Conservation (phyloP, 2,888 invertebrate genomes). For the Allygus modestus region DNA sequence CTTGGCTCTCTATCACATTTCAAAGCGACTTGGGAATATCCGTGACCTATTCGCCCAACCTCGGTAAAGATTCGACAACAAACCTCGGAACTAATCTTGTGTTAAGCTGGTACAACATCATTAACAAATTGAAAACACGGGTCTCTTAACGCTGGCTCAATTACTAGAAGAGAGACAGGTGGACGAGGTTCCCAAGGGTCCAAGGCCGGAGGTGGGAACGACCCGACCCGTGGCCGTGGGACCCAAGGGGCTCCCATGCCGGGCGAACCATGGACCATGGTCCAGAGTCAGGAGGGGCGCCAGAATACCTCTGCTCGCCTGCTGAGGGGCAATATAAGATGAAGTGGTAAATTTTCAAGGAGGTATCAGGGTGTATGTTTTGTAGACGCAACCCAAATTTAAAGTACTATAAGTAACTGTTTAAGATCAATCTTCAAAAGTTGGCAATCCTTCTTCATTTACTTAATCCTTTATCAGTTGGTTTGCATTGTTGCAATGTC, state of each 20-base stretch:
- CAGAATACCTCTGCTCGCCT: too few relatives aligned
- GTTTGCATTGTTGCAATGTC: too few relatives aligned
- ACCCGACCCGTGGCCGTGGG: not conserved
- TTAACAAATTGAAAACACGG: constrained; percentile 27
- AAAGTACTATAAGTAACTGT: too few relatives aligned
- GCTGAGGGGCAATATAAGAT: too few relatives aligned
- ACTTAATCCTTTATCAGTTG: too few relatives aligned
- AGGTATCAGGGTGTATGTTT: too few relatives aligned
- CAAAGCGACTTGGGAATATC: not conserved
- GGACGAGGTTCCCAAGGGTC: not conserved
- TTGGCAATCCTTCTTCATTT: too few relatives aligned
- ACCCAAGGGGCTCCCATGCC: not conserved
- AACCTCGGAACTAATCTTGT: not conserved
- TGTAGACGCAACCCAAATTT: too few relatives aligned
- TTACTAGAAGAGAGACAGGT: not conserved
- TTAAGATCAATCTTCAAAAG: too few relatives aligned
- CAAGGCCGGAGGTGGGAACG: constrained; percentile 3
- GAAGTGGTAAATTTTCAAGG: too few relatives aligned
- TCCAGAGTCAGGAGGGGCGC: too few relatives aligned
- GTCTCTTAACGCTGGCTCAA: not conserved
- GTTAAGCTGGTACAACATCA: not conserved
- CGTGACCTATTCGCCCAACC: not conserved
- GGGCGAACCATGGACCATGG: not conserved
- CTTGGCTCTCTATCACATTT: too few relatives aligned
- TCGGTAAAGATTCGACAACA: not conserved